A percentile compares a stretch with the other conserved stretches of the same genome.
phyloP scores from a whole-genome alignment of 30 jellyfish, hydroid and myxozoan genomes.

The Chironex yamaguchii region DNA sequence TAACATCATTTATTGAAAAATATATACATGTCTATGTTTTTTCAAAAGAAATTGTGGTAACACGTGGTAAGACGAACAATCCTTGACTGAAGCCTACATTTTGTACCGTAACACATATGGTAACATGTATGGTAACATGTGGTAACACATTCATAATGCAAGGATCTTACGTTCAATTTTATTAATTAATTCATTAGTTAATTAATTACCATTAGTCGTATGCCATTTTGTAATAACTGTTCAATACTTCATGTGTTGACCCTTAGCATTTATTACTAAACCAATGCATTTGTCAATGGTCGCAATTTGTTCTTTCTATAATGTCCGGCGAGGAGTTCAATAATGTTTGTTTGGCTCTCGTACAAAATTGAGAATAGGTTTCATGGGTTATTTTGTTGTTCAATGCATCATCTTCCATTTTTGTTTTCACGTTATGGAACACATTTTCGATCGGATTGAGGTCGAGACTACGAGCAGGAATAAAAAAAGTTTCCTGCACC shows the following conservation, averaged over 20 bases:
- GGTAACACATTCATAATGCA: too few species aligned
- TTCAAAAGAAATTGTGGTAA: too few species aligned
- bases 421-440: background rate
- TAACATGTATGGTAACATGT: background rate
- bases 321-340: background rate
- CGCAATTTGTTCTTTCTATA: constrained; percentile 19
- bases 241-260: constrained; percentile 38
- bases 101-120: background rate
- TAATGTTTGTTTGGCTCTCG: constrained; percentile 11
- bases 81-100: background rate
- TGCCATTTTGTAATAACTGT: background rate
- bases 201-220: too few species aligned
- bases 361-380: constrained; percentile 1
- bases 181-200: too few species aligned
- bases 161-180: too few species aligned
- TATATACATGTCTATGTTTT: too few species aligned
- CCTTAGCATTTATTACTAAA: constrained; percentile 13
- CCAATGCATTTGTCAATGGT: constrained; percentile 35
- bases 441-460: constrained; percentile 31
- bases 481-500: background rate
- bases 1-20: background rate
- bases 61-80: background rate
- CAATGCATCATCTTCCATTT: constrained; percentile 26
- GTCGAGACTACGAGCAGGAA: constrained; percentile 46
- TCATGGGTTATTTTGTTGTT: background rate